phyloP scores from a whole-genome alignment of 2,888 invertebrate genomes.

The Rutpela maculata region DNA sequence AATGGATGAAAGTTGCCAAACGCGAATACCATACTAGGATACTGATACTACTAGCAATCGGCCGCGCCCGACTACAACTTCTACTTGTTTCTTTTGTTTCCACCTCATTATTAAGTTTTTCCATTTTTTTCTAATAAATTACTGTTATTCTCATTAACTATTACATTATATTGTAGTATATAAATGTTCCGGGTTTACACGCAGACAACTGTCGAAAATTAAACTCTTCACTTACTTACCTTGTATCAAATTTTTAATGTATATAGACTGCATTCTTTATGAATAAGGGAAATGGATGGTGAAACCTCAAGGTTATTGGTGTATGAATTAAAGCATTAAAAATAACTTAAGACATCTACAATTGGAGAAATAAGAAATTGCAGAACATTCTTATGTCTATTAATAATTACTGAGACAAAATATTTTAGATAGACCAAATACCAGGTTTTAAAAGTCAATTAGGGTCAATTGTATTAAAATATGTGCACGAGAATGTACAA shows the following conservation, averaged over 20 bases:
- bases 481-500: slow-evolving; percentile 12
- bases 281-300: slow-evolving; percentile 21
- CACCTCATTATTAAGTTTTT: too few species aligned
- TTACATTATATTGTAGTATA: not conserved
- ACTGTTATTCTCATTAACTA: too few species aligned
- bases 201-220: slow-evolving; percentile 22
- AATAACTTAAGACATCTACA: slow-evolving; percentile 16
- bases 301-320: slow-evolving; percentile 27
- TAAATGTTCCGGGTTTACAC: not conserved
- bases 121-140: too few species aligned
- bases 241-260: slow-evolving; percentile 16
- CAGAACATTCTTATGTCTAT: slow-evolving; percentile 12
- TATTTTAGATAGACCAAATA: slow-evolving; percentile 20
- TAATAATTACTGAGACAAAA: slow-evolving; percentile 6
- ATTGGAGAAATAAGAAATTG: slow-evolving; percentile 10
- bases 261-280: slow-evolving; percentile 18
- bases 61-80: too few species aligned
- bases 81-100: too few species aligned
- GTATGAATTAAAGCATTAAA: slow-evolving; percentile 16
- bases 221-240: slow-evolving; percentile 3
- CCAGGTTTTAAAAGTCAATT: slow-evolving; percentile 25
- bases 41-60: too few species aligned
- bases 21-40: too few species aligned
- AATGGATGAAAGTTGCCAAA: too few species aligned
- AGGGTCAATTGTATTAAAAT: slow-evolving; percentile 31